Evolutionary conservation across 2,888 invertebrate genomes (phyloP), one percentile per base, ranked within the genome.

Genomic region (Sympetrum striolatum): DNA sequence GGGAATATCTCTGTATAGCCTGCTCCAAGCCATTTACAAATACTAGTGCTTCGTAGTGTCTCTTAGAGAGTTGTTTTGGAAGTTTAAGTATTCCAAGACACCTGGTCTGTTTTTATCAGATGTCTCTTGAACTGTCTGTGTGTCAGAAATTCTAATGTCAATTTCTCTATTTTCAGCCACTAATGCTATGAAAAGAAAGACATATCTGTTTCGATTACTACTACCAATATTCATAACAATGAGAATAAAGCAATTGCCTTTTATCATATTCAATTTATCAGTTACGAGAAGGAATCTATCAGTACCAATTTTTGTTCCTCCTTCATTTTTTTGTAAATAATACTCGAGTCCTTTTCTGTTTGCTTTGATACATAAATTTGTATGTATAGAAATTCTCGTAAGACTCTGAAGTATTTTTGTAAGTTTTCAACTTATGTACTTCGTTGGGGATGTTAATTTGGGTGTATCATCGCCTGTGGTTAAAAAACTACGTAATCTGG

Each of bases 341-440:
- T 31, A 5, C 53, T 86, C n/a, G 31, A 37, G 35, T n/a, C 86
- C 25, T 60, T 10, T 22, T 37, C 64, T 37, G 58, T 58, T 86
- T n/a, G 60, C 60, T 86, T 86, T 25, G 31, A 22, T 60, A 86
- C 86, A 86, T 86, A 86, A 31, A 73, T 60, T 80, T 80, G 22
- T 39, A 58, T 86, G 86, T 86, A 86, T n/a, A 58, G 25, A 86
- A 37, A 60, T n/a, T 80, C 80, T 5, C 18, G 35, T 86, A 86
- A 64, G 58, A 37, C 37, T 86, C 60, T 64, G 86, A 60, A 35
- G n/a, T 60, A 25, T 31, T 86, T 18, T 60, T 86, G 58, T 86
- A 86, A 86, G 58, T 37, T 86, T 86, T 86, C 86, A 60, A 60
- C 60, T 60, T 86, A 86, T 60, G n/a, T 86, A 86, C 58, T 35